These are phyloP conservation scores for Takifugu flavidus DNA, from an alignment of 2,113 vertebrate genomes.

Conservation along the genomic window DNA sequence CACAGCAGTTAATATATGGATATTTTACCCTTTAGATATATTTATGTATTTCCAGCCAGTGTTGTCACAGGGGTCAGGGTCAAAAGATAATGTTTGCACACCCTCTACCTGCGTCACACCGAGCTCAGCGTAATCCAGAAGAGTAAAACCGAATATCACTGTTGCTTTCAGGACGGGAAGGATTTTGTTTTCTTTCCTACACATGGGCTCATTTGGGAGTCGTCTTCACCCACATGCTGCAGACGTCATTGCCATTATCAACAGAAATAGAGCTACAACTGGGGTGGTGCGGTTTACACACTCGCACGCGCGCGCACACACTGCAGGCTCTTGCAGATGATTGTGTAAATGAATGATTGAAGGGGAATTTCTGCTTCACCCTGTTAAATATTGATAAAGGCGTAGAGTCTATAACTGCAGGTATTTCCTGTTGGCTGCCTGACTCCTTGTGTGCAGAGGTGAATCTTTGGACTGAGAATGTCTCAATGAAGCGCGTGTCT, in stretches of 20 bases:
- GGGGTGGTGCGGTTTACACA: slow-evolving; percentile 22
- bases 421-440: background rate
- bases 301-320: slow-evolving; percentile 1
- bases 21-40: background rate
- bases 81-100: slow-evolving; percentile 29
- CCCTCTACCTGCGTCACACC: slow-evolving; percentile 12
- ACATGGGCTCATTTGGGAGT: slow-evolving; percentile 57
- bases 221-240: slow-evolving; percentile 56
- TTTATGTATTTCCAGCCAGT: background rate
- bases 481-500: slow-evolving; percentile 31
- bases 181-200: background rate
- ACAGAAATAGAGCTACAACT: slow-evolving; percentile 43
- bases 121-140: slow-evolving; percentile 45
- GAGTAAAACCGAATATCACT: slow-evolving; percentile 18
- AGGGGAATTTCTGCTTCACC: no score
- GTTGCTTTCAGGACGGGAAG: slow-evolving; percentile 29
- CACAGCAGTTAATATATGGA: background rate
- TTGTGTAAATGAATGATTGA: background rate
- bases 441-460: background rate
- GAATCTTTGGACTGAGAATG: slow-evolving; percentile 3
- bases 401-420: no score
- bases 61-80: slow-evolving; percentile 16
- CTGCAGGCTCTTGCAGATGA: background rate
- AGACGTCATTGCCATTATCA: slow-evolving; percentile 53
- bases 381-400: background rate